phyloP scores from a whole-genome alignment of 2,113 vertebrate genomes.

The Channa maculata region DNA sequence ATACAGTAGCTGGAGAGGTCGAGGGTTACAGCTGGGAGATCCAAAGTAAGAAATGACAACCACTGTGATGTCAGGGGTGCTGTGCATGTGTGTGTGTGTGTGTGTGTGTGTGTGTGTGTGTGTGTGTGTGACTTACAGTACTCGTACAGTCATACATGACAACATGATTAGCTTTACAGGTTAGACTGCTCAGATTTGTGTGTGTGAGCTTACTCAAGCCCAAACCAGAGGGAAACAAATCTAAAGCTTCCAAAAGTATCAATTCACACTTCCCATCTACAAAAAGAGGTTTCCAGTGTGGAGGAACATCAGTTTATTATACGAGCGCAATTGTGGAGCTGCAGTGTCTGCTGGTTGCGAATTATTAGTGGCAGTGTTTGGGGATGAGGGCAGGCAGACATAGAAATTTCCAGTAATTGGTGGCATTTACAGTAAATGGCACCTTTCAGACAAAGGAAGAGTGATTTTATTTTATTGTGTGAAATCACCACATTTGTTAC shows the following conservation, averaged over 20 bases:
- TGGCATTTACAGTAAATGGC: slow-evolving; percentile 47
- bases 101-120: slow-evolving; percentile 6
- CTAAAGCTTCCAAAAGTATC: neutral
- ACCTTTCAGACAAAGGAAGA: slow-evolving; percentile 46
- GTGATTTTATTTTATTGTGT: slow-evolving; percentile 35
- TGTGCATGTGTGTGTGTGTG: slow-evolving; percentile 18
- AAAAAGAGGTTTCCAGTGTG: neutral
- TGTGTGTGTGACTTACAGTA: neutral
- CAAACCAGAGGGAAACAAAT: neutral
- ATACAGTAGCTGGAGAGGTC: slow-evolving; percentile 55
- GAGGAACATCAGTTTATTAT: slow-evolving; percentile 13
- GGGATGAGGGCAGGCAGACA: slow-evolving; percentile 37
- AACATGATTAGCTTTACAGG: too few relatives aligned
- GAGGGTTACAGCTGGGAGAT: slow-evolving; percentile 44
- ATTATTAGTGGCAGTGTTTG: slow-evolving; percentile 7
- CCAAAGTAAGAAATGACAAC: slow-evolving; percentile 34
- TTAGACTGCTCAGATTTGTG: neutral
- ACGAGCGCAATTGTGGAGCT: neutral
- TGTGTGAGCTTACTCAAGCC: neutral
- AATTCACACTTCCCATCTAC: neutral
- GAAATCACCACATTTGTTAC: slow-evolving; percentile 49
- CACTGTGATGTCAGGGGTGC: slow-evolving; percentile 13
- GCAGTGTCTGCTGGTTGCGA: neutral
- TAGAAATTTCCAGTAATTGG: slow-evolving; percentile 54
- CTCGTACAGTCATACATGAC: too few relatives aligned